Evolutionary conservation across 2,113 vertebrate genomes (phyloP), one percentile per base, ranked within the genome.

Genomic region (Penelope pileata): DNA sequence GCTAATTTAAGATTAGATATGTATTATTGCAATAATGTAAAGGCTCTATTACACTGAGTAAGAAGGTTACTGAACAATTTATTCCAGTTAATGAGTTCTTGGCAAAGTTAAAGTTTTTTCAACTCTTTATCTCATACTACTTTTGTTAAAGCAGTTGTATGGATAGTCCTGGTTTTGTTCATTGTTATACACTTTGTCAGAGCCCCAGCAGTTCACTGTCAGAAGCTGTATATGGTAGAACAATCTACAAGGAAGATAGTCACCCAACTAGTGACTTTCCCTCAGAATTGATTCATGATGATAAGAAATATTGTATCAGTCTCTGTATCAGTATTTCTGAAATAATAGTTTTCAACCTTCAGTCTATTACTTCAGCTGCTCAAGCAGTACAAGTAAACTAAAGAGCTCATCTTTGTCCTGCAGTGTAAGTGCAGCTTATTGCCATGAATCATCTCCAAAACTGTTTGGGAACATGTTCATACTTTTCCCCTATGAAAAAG

Each of bases 31-130:
- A 81, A 43, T 34, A 53, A 2, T 47, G 34, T 96, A 76, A 84
- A 94, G 75, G 34, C 88, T 96, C 96, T 84, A 68, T 79, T 91
- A 96, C 62, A 69, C 42, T 78, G 73, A 88, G 9, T 80, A 76
- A 86, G 80, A 90, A 88, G 78, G 60, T 63, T 92, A 69, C 27
- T 91, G 45, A 32, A 53, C 30, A 88, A 43, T 34, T 90, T 93
- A 89, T 95, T 95, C 34, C 29, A 60, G 56, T 74, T 97, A 97
- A 96, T 97, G 96, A 97, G 77, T 74, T 96, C 59, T 93, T 97
- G 95, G 7, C 63, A 42, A 50, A 66, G 18, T 58, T 73, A 58
- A 90, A 62, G 42, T 48, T 63, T 40, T 94, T 88, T 78, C 84
- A 95, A 67, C 16, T 70, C 70, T 72, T 88, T 96, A 85, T 97